phyloP scores from a whole-genome alignment of 2,113 vertebrate species.

The Centrocercus urophasianus region DNA sequence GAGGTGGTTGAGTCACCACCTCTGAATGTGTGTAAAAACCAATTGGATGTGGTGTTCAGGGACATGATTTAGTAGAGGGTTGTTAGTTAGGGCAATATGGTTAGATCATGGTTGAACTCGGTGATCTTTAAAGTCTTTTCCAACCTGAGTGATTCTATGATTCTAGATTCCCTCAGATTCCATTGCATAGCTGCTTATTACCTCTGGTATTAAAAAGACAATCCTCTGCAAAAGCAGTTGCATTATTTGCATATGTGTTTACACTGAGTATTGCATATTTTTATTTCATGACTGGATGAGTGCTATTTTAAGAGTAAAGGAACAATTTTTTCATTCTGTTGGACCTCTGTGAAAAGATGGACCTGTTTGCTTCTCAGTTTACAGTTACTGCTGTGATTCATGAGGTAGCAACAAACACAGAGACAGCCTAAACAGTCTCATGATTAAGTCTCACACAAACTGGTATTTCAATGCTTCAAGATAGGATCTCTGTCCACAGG shows the following conservation, averaged over 20 bases:
- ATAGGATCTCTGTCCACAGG: neutral
- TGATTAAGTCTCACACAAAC: neutral
- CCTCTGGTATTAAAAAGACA: neutral
- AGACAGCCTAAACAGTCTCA: neutral
- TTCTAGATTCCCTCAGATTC: too few relatives aligned
- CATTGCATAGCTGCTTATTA: neutral
- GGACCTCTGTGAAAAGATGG: neutral
- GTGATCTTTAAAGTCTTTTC: too few relatives aligned
- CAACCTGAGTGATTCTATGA: too few relatives aligned
- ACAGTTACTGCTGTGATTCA: neutral
- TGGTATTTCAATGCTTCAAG: neutral
- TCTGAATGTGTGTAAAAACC: too few relatives aligned
- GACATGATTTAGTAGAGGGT: too few relatives aligned
- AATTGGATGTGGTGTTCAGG: too few relatives aligned
- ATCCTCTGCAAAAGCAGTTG: neutral
- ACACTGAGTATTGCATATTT: neutral
- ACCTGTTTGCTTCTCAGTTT: neutral
- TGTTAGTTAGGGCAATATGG: too few relatives aligned
- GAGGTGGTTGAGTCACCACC: too few relatives aligned
- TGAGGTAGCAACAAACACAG: neutral
- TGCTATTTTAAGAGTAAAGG: neutral
- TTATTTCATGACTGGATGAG: neutral
- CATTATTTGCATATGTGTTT: neutral
- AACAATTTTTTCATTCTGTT: neutral
- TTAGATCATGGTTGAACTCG: too few relatives aligned